These are phyloP conservation scores for Cotesia chilonis DNA, from an alignment of 1,140 invertebrate genomes.

Conservation along the genomic window DNA sequence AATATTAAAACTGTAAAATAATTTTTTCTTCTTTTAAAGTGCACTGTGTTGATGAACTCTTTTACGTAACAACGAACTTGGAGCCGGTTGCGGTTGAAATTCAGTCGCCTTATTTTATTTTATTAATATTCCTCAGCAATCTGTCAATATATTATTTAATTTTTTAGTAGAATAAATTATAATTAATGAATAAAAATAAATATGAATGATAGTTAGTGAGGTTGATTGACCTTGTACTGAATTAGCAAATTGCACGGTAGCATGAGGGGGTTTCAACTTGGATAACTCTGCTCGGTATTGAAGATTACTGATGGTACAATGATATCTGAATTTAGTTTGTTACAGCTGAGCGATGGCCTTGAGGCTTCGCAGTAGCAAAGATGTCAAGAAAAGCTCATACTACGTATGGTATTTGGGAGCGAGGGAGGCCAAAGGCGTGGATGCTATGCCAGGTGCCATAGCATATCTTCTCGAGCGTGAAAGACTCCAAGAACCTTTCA, in stretches of 20 bases:
- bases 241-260: not conserved
- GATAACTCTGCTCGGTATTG: not conserved
- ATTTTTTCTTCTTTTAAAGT: no score
- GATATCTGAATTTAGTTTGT: slow-evolving; percentile 33
- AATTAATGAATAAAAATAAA: no score
- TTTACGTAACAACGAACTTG: slow-evolving; percentile 2
- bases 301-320: not conserved
- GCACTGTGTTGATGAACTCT: slow-evolving; percentile 20
- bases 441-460: slow-evolving; percentile 82
- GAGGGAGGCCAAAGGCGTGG: slow-evolving; percentile 86
- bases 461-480: slow-evolving; percentile 84
- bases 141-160: not conserved
- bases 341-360: slow-evolving; percentile 63
- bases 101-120: not conserved
- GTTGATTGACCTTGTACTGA: no score
- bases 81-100: not conserved
- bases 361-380: slow-evolving; percentile 76
- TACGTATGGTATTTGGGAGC: slow-evolving; percentile 98
- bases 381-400: slow-evolving; percentile 94
- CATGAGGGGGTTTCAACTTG: not conserved
- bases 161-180: no score
- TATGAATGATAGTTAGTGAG: no score
- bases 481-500: slow-evolving; percentile 87
- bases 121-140: not conserved
- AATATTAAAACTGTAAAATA: no score